Evolutionary conservation across 2,888 invertebrate genomes (phyloP), one percentile per base, ranked within the genome.

Genomic region (Nemurella pictetii): DNA sequence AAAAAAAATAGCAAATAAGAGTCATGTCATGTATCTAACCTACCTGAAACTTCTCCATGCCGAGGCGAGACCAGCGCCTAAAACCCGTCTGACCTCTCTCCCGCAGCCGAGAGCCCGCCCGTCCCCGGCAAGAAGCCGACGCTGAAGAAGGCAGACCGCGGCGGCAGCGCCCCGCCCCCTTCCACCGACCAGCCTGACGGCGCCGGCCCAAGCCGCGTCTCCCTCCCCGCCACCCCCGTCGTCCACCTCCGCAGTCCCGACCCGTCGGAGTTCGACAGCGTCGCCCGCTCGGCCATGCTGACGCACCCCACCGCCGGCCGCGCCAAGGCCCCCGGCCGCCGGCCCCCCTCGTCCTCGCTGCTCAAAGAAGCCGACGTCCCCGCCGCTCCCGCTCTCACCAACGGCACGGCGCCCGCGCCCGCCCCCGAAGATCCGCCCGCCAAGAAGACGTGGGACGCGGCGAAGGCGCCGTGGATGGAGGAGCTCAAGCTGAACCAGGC

Each of bases 391-490:
- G 35, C 30, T 5, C 75, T 81, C 15, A 83, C 77, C 78, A 85
- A 85, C 72, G 84, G 85, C 0, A 30, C 95, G 0, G 35, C 86
- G 9, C 30, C 78, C 20, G 72, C n/a, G n/a, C n/a, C 30, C n/a
- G 32, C 35, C n/a, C 74, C 30, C 75, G 83, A 84, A 27, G 84
- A 85, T 9, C 27, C 73, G 25, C 36, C 74, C 35, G 78, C 36
- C 73, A 84, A 84, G 55, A 84, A 85, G 20, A 25, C 75, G 25
- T 86, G 86, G 86, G 86, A 86, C 94, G 94, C 94, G 90, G 94
- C 94, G 90, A 95, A 94, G 88, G 95, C 94, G 80, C 96, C 96
- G 0, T 96, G 96, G 96, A 94, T 96, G 92, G 95, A 93, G 87
- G 96, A 96, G 89, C 92, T 96, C 87, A 96, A 96, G 89, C 92